These are phyloP conservation scores for Choloepus didactylus DNA, from an alignment of 2,797 vertebrate species.

Conservation along the genomic window DNA sequence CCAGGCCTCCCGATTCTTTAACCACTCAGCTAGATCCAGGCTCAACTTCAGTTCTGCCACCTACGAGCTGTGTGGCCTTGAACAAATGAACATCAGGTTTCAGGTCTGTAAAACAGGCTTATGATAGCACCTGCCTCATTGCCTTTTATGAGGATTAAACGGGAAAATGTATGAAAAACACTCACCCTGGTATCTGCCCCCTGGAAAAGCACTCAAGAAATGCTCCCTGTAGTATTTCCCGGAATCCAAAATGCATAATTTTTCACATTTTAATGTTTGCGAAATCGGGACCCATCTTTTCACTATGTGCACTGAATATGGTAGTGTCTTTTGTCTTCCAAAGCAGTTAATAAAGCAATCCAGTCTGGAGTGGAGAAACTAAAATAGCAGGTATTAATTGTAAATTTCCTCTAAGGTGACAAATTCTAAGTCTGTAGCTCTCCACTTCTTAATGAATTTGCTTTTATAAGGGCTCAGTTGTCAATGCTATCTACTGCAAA, in stretches of 20 bases:
- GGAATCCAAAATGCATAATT: neutral
- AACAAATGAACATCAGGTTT: neutral
- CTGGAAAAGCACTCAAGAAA: neutral
- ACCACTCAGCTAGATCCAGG: neutral
- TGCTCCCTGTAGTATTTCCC: neutral
- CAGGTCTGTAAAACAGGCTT: neutral
- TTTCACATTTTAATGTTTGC: neutral
- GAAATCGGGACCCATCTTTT: neutral
- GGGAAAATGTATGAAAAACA: neutral
- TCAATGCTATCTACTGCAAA: neutral
- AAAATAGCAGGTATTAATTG: neutral
- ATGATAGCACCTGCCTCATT: neutral
- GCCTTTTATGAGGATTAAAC: neutral
- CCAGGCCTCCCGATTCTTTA: neutral
- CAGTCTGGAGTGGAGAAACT: neutral
- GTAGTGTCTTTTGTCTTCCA: neutral
- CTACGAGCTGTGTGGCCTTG: neutral
- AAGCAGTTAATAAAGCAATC: neutral
- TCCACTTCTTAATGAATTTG: conserved; percentile 33
- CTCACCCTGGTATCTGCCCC: neutral
- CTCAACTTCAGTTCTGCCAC: conserved; percentile 1
- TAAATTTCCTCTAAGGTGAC: conserved; percentile 2
- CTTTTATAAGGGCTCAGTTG: neutral
- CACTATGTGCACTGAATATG: neutral
- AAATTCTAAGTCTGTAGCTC: neutral